Base-by-base conservation (phyloP, 37 sponge, comb jelly and placozoan species). In the Aphrocallistes beatrix region DNA sequence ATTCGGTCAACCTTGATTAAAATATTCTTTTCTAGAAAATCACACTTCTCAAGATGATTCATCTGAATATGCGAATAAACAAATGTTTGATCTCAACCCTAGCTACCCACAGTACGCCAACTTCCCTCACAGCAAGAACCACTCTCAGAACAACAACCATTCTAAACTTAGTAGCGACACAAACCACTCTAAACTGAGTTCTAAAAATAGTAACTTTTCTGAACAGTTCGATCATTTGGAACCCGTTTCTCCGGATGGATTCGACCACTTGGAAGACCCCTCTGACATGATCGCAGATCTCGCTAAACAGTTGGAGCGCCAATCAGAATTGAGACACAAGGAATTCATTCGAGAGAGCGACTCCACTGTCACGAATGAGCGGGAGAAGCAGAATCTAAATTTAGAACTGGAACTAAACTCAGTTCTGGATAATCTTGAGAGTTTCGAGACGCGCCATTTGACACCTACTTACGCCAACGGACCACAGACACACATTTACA, bases 381-480 rank as follows among this genome's bases (percentile, higher is more conserved):
- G 8, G 8, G 32, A 28, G 8, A 60, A 60, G n/a, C 75, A 19
- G 3, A 30, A 60, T 3, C 10, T 60, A 19, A 60, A 60, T 8
- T 60, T 60, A 30, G n/a, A 60, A 25, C n/a, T 60, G 75, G 75
- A 60, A 60, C n/a, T 60, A 28, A 30, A 60, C n/a, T 60, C 75
- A 32, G 21, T 60, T 6, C 25, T 60, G 6, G 75, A 28, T 32
- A 60, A 3, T 19, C n/a, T 60, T 19, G 75, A 60, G 8, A 1
- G 34, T 21, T 60, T 60, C n/a, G 75, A 60, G 3, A 60, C 10
- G 6, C 25, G 75, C 10, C 21, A 25, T 8, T 19, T 60, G 25
- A 60, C 75, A 60, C 75, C 75, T 19, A 28, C 34, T 6, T 60
- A 60, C n/a, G 75, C 75, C 75, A 60, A 60, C 21, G 75, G 75